Conservation (phyloP, 2,888 invertebrate genomes). For the Elysia crispata region DNA sequence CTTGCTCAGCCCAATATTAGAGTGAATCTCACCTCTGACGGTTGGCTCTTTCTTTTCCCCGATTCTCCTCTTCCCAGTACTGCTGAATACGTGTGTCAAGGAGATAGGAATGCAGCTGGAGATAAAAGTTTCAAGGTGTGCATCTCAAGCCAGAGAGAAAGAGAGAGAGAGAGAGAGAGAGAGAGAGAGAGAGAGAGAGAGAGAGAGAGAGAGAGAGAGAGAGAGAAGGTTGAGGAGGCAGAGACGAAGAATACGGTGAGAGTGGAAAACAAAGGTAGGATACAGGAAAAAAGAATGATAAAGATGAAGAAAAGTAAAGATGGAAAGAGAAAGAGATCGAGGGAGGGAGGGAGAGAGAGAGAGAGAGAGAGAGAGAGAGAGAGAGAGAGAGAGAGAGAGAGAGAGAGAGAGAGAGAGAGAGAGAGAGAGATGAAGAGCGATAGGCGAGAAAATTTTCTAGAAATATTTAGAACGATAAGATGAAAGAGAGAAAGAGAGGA, state of each 20-base stretch:
- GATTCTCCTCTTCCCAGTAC: background rate
- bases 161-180: slow-evolving; percentile 2
- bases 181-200: background rate
- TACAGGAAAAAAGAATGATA: background rate
- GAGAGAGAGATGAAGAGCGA: background rate
- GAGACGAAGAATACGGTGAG: background rate
- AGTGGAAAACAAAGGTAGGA: background rate
- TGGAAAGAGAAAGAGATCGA: slow-evolving; percentile 2
- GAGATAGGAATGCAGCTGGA: background rate
- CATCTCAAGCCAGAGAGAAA: background rate
- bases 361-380: slow-evolving; percentile 14
- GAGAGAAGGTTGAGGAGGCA: background rate
- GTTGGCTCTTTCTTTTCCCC: background rate
- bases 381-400: background rate
- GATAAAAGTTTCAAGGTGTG: background rate
- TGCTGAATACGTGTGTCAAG: background rate
- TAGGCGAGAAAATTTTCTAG: slow-evolving; percentile 2
- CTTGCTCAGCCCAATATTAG: no score
- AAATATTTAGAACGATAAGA: no score
- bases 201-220: slow-evolving; percentile 9
- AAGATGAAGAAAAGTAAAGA: no score
- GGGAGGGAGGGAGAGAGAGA: slow-evolving; percentile 13
- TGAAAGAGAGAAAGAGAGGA: no score
- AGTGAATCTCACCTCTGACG: no score
- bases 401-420: background rate